Evolutionary conservation across 2,888 invertebrate species (phyloP), one percentile per base, ranked within the genome.

Genomic region (Machimus atricapillus): DNA sequence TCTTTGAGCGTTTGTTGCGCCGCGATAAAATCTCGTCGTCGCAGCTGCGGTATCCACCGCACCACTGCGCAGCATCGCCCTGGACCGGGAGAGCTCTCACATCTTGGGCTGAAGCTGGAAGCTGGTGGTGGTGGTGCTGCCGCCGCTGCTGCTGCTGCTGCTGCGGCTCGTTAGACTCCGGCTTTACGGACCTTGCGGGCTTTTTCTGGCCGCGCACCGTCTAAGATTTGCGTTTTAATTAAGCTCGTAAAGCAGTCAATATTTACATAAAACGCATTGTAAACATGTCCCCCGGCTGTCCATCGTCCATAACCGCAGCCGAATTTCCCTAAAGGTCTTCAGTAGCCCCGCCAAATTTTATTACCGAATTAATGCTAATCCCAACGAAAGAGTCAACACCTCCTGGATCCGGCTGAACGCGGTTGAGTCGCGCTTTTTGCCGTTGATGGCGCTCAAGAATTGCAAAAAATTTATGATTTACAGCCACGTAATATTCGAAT

Each of bases 391-490:
- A 81, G 52, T 27, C 56, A 52, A 81, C 81, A 81, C 81, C 81
- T 81, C 31, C 52, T 16, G 46, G 81, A 81, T 81, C 81, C 81
- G 81, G 81, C 19, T 81, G 81, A 23, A n/a, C n/a, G 52, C n/a
- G 40, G 40, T 7, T n/a, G 14, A 46, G 1, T 31, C 43, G 31
- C 81, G 16, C 52, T 81, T 81, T 81, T 46, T 81, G 23, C 46
- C 40, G 40, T 12, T 40, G 40, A 40, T 16, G n/a, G 56, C 56
- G 52, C 56, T 56, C 56, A 79, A 81, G 56, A 81, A 81, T 81
- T 81, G 52, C 52, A 81, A 81, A 81, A 81, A 81, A 52, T 31
- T 52, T 81, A 43, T 81, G 81, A 81, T 81, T 81, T 81, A 81
- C 31, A 81, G 81, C 27, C 52, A 16, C 23, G 81, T 27, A 81